Evolutionary conservation across 1,140 invertebrate species (phyloP).

Genomic region (Dufourea novaeangliae): DNA sequence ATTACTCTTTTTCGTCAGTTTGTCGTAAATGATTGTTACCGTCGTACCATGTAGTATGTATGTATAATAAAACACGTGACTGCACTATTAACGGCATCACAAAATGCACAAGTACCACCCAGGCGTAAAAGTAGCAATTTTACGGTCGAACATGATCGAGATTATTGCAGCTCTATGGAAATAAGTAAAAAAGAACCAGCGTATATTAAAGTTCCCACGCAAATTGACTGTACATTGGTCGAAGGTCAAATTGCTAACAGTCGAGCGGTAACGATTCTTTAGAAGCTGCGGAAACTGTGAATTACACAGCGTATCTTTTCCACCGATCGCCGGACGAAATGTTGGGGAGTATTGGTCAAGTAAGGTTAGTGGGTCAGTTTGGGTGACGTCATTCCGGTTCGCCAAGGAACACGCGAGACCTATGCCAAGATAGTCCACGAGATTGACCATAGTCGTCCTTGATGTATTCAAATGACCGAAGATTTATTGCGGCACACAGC

Average conservation of each 20-base stretch:
- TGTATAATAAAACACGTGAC: too few relatives aligned
- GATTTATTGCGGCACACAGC: conserved; percentile 20
- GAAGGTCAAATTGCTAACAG: conserved; percentile 24
- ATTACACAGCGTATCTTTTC: conserved; percentile 53
- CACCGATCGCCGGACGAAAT: conserved; percentile 49
- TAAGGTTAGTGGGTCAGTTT: conserved; percentile 78
- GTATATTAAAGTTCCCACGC: not conserved
- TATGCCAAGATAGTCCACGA: conserved; percentile 64
- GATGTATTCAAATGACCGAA: conserved; percentile 64
- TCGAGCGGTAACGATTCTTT: conserved; percentile 20
- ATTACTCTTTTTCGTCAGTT: too few relatives aligned
- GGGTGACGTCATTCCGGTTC: conserved; percentile 72
- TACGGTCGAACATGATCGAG: conserved; percentile 1
- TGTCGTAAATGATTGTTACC: too few relatives aligned
- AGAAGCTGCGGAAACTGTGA: conserved; percentile 30
- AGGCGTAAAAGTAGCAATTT: not conserved
- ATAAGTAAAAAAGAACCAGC: not conserved
- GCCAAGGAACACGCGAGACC: conserved; percentile 73
- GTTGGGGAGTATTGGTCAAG: conserved; percentile 65
- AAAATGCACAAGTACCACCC: not conserved
- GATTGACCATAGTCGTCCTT: conserved; percentile 72
- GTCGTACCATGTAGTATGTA: too few relatives aligned
- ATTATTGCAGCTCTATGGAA: conserved; percentile 1
- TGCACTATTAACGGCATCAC: too few relatives aligned
- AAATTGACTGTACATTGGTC: not conserved